Base-by-base conservation (phyloP, 1,140 invertebrate genomes). In the Aphaenogaster ashmeadi region DNA sequence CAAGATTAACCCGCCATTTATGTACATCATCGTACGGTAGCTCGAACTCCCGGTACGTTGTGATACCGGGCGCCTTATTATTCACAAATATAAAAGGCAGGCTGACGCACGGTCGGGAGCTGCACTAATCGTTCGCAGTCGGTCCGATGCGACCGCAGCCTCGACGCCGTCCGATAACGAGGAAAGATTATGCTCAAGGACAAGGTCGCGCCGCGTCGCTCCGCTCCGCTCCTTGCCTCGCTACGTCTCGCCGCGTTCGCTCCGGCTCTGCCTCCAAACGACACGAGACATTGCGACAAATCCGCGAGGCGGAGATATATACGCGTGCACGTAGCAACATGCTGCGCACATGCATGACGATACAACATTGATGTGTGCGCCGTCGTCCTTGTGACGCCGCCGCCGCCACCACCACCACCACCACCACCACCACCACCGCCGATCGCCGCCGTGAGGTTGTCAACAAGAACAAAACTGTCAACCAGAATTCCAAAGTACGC, bases 171-270 rank as follows among this genome's bases (percentile, higher is more conserved):
- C 94, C 94, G 94, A 95, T 95, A 95, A 95, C 93, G 92, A 94
- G 92, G 87, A 93, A 93, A 94, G 93, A 95, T 95, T 95, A 94
- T 92, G 92, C 86, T 75, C 94, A 94, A 95, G 94, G 94, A 95
- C 94, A 94, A 95, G 94, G 94, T 92, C 92, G 86, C 75, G 69
- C 54, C 54, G 79, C 33, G 44, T 36, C 66, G 52, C 86, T 64
- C 56, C 60, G 83, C 27, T 33, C 74, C 67, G 50, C 78, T 64
- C 72, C 41, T 21, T 67, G 71, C 33, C 52, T 78, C 88, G 56
- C 47, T 64, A 0, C 38, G 79, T n/a, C 79, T 27, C 36, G 78
- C 36, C 78, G 44, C 79, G 66, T 33, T 80, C 67, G 80, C 80
- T 44, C 67, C 54, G 80, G 41, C 67, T 83, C 67, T 74, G 67